Evolutionary conservation across 64 coral and sea anemone genomes (phyloP).

Genomic region (Platygyra sinensis): DNA sequence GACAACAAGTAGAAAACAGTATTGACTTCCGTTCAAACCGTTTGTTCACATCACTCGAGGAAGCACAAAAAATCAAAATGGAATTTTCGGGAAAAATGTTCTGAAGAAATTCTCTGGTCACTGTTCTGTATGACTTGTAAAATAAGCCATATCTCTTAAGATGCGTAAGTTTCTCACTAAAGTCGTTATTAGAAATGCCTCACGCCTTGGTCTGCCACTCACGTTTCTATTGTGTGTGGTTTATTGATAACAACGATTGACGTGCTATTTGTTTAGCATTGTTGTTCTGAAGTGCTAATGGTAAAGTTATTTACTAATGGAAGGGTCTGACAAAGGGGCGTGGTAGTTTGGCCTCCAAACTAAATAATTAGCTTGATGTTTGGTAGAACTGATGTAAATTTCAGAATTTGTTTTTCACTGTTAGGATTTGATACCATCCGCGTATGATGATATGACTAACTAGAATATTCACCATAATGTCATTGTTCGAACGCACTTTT

Average conservation of each 20-base stretch:
- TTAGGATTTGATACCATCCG: background rate
- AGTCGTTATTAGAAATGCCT: too few species aligned
- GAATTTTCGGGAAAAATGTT: background rate
- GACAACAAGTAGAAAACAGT: background rate
- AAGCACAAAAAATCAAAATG: background rate
- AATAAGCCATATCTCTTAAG: too few species aligned
- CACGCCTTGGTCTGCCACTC: too few species aligned
- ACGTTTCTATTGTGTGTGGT: background rate
- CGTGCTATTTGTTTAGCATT: background rate
- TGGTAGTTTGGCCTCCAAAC: background rate
- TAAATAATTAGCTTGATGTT: background rate
- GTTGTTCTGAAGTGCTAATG: background rate
- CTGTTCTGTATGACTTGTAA: too few species aligned
- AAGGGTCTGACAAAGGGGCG: background rate
- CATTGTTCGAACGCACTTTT: too few species aligned
- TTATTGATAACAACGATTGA: background rate
- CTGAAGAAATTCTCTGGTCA: too few species aligned
- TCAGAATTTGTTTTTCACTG: background rate
- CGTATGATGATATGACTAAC: too few species aligned
- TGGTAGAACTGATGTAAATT: background rate
- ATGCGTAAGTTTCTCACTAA: too few species aligned
- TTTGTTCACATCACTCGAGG: background rate
- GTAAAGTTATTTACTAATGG: background rate
- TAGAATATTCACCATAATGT: too few species aligned
- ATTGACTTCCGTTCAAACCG: background rate